These are phyloP conservation scores for Hypomesus transpacificus DNA, from an alignment of 2,113 vertebrate species.

Conservation along the genomic window DNA sequence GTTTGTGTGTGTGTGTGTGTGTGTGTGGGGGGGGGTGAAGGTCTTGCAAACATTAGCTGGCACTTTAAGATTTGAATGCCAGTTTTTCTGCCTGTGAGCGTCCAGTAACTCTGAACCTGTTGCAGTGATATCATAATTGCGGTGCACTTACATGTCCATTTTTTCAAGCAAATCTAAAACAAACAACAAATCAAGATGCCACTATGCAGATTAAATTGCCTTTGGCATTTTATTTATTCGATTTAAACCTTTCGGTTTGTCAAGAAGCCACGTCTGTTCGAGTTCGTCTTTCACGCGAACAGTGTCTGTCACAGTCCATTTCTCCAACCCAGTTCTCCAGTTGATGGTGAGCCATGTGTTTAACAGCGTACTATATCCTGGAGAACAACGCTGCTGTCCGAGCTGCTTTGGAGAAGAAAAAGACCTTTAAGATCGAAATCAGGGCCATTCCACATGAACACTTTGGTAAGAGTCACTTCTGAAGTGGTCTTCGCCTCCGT, in stretches of 20 bases:
- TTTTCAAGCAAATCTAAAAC: neutral
- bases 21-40: too few species aligned
- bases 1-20: too few species aligned
- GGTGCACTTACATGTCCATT: neutral
- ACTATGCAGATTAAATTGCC: too few species aligned
- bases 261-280: neutral
- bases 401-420: slow-evolving; percentile 75
- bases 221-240: neutral
- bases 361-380: slow-evolving; percentile 80
- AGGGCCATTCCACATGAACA: slow-evolving; percentile 78
- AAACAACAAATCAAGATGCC: neutral
- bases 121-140: neutral
- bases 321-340: neutral
- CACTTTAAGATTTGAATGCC: neutral
- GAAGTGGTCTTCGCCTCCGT: neutral
- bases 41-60: too few species aligned
- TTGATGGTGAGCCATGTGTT: neutral
- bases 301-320: neutral
- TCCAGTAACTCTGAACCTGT: neutral
- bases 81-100: neutral
- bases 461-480: slow-evolving; percentile 71
- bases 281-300: neutral
- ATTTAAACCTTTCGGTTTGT: neutral
- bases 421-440: slow-evolving; percentile 72
- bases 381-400: slow-evolving; percentile 81